Evolutionary conservation across 2,888 invertebrate genomes (phyloP).

Genomic region (Drosophila seclusa): DNA sequence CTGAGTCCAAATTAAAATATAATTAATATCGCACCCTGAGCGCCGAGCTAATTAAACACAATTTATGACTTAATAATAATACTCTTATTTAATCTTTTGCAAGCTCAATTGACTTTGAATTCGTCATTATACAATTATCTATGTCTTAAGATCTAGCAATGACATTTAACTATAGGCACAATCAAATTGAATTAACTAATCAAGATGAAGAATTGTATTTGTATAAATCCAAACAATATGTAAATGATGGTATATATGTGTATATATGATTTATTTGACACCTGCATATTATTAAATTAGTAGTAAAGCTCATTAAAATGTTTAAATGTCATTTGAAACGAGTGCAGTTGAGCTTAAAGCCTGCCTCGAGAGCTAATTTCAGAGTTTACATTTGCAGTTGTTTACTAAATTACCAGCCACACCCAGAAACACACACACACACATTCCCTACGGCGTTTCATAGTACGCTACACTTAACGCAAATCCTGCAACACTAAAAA

Average conservation of each 20-base stretch:
- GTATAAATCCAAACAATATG: neutral
- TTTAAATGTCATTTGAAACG: neutral
- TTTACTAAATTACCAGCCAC: conserved; percentile 55
- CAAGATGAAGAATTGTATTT: neutral
- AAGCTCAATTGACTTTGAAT: neutral
- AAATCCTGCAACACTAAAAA: conserved; percentile 35
- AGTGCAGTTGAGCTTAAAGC: neutral
- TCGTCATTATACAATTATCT: neutral
- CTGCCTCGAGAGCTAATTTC: neutral
- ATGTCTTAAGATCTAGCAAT: neutral
- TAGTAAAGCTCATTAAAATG: neutral
- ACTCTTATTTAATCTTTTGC: neutral
- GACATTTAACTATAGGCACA: neutral
- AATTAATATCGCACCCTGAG: neutral
- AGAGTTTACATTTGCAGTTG: conserved; percentile 25
- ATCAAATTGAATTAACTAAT: neutral
- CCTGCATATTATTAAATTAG: neutral
- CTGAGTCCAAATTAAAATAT: neutral
- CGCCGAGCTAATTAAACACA: neutral
- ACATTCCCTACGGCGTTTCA: conserved; percentile 27
- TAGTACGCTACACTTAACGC: conserved; percentile 58
- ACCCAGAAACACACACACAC: conserved; percentile 8
- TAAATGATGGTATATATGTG: neutral
- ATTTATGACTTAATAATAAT: neutral
- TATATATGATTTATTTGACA: neutral